Evolutionary conservation across 2,888 invertebrate species (phyloP).

Genomic region (Diloba caeruleocephala): DNA sequence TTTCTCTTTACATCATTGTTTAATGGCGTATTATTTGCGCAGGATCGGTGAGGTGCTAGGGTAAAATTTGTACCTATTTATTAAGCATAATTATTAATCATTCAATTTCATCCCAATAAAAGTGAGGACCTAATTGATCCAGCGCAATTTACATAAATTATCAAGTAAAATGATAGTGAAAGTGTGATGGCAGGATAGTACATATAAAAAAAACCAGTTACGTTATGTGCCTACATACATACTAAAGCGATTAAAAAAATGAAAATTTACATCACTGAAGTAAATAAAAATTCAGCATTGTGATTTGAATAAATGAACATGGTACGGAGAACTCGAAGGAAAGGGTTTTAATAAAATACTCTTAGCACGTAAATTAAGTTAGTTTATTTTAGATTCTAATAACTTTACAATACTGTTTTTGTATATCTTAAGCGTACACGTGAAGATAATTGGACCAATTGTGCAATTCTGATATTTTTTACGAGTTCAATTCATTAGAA

Average conservation of each 20-base stretch:
- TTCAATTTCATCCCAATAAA: conserved; percentile 14
- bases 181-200: too few relatives aligned
- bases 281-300: too few relatives aligned
- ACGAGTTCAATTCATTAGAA: conserved; percentile 17
- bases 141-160: conserved; percentile 2
- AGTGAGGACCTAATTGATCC: not conserved
- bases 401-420: conserved; percentile 35
- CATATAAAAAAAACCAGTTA: too few relatives aligned
- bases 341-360: conserved; percentile 64
- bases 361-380: conserved; percentile 58
- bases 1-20: too few relatives aligned
- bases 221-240: too few relatives aligned
- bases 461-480: conserved; percentile 1
- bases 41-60: conserved; percentile 7
- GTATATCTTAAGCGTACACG: conserved; percentile 35
- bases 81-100: conserved; percentile 6
- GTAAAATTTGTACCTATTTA: not conserved
- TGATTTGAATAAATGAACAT: conserved; percentile 4
- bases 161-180: not conserved
- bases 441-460: conserved; percentile 28
- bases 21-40: conserved; percentile 32
- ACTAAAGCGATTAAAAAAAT: too few relatives aligned
- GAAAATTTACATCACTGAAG: too few relatives aligned
- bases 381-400: conserved; percentile 40
- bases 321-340: conserved; percentile 54